These are phyloP conservation scores for Rhagophthalmus giganteus DNA, from an alignment of 2,888 invertebrate genomes.

Conservation along the genomic window DNA sequence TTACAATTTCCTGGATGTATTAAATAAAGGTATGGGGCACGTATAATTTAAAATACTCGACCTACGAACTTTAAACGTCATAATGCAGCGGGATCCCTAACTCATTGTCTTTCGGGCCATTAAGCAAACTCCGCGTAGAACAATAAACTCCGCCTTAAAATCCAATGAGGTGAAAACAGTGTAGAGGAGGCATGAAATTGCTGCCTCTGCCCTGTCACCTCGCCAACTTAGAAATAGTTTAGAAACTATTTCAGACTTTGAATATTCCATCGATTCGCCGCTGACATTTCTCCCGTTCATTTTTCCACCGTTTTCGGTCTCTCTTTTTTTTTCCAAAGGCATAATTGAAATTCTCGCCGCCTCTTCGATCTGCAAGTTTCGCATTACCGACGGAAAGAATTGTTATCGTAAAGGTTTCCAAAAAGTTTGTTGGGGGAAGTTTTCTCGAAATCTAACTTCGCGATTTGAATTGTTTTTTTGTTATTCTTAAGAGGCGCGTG, in stretches of 20 bases:
- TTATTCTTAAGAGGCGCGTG: too few relatives aligned
- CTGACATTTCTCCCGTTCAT: too few relatives aligned
- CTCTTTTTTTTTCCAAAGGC: too few relatives aligned
- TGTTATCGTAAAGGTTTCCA: too few relatives aligned
- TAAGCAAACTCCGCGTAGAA: conserved; percentile 26
- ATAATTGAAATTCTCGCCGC: too few relatives aligned
- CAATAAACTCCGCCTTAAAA: conserved; percentile 35
- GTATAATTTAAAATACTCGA: conserved; percentile 19
- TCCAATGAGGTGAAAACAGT: conserved; percentile 38
- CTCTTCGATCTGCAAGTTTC: too few relatives aligned
- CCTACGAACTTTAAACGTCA: conserved; percentile 24
- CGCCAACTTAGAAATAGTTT: conserved; percentile 36
- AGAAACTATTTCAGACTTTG: conserved; percentile 33
- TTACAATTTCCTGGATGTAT: not conserved
- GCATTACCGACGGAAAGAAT: too few relatives aligned
- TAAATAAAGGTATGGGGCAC: not conserved
- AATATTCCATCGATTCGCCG: conserved; percentile 18
- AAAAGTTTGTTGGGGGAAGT: too few relatives aligned
- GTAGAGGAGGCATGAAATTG: conserved; percentile 37
- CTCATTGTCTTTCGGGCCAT: conserved; percentile 26
- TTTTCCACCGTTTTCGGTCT: too few relatives aligned
- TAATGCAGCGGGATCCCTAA: conserved; percentile 22
- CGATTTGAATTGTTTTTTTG: too few relatives aligned
- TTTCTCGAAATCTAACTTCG: too few relatives aligned
- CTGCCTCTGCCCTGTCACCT: conserved; percentile 36